Percentiles rank a stretch among this genome's conserved stretches.
phyloP scores from a whole-genome alignment of 2,888 invertebrate genomes.

The Diarsia rubi region DNA sequence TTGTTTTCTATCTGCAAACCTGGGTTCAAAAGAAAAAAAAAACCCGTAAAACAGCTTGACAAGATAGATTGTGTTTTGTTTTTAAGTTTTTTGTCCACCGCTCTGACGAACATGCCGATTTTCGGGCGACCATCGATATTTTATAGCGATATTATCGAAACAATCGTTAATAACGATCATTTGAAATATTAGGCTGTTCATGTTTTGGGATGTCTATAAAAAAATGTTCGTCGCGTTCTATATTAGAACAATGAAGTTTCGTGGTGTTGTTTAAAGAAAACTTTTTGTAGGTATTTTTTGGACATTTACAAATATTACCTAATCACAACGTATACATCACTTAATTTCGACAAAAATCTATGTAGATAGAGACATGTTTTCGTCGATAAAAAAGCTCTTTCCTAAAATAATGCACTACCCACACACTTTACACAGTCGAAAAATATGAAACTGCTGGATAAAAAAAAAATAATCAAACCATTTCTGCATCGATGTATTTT shows the following conservation, averaged over 20 bases:
- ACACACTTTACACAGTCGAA: not conserved
- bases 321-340: not conserved
- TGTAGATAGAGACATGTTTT: too few species aligned
- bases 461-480: not conserved
- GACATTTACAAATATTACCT: not conserved
- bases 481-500: not conserved
- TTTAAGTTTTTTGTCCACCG: conserved; percentile 74
- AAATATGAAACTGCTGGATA: not conserved
- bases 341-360: not conserved
- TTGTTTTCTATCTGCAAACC: conserved; percentile 44
- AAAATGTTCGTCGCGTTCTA: conserved; percentile 15
- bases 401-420: not conserved
- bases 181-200: conserved; percentile 68
- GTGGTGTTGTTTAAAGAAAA: not conserved
- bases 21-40: conserved; percentile 63
- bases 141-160: conserved; percentile 76
- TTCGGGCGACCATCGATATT: conserved; percentile 79
- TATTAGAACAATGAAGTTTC: not conserved
- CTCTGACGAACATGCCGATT: conserved; percentile 81
- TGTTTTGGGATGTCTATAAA: conserved; percentile 25
- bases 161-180: conserved; percentile 76
- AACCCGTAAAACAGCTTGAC: conserved; percentile 78
- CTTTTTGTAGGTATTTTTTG: too few species aligned
- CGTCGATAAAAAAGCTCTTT: not conserved
- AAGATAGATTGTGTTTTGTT: conserved; percentile 75